A percentile compares a stretch with the other conserved stretches of the same genome.
These are phyloP conservation scores for Pecten maximus DNA, from an alignment of 2,888 invertebrate species.

Conservation along the genomic window DNA sequence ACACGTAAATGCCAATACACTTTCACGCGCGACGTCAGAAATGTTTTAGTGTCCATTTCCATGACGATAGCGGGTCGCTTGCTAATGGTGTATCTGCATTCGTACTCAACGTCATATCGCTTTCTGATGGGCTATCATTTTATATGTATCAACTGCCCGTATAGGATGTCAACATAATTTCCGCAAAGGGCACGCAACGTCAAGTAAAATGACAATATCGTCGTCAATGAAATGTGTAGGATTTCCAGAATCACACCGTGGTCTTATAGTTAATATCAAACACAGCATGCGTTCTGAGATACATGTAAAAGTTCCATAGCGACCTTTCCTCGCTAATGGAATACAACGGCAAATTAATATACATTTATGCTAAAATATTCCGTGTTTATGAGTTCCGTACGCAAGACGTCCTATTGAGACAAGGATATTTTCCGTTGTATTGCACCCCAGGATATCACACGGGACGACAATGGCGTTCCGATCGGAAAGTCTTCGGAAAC, in stretches of 20 bases:
- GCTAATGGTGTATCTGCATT: not conserved
- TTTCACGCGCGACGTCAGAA: not conserved
- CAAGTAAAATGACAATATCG: not conserved
- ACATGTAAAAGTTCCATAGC: not conserved
- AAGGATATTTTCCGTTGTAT: not conserved
- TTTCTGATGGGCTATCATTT: not conserved
- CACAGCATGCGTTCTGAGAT: not conserved
- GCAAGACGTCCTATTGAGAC: not conserved
- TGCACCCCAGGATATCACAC: not conserved
- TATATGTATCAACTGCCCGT: not conserved
- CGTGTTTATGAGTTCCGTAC: not conserved
- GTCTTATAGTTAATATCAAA: not conserved
- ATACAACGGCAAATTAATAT: not conserved
- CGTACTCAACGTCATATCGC: not conserved
- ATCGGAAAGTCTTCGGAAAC: not conserved
- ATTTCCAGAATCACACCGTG: not conserved
- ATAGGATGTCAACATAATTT: not conserved
- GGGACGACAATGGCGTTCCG: not conserved
- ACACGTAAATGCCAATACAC: not conserved
- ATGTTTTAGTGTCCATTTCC: not conserved
- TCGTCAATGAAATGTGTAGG: not conserved
- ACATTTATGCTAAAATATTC: constrained; percentile 14
- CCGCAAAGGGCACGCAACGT: not conserved
- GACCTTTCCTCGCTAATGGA: not conserved
- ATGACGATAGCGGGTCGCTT: not conserved